Conservation (phyloP, 2,797 vertebrate species). For the Falco peregrinus region DNA sequence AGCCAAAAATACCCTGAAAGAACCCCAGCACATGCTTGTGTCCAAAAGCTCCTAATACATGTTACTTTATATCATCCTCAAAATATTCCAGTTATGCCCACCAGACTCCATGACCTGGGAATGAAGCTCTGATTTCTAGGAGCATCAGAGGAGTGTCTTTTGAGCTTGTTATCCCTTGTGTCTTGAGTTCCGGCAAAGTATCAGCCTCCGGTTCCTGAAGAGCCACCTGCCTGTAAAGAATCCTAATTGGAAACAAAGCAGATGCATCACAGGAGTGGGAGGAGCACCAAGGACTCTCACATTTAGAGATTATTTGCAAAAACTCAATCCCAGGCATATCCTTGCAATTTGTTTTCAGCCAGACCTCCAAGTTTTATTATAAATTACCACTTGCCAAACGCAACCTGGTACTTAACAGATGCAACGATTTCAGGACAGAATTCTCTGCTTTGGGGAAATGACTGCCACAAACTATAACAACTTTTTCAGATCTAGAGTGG, state of each 20-base stretch:
- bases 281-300: background rate
- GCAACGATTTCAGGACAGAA: slow-evolving; percentile 1
- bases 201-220: background rate
- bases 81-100: background rate
- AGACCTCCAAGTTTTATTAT: background rate
- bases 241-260: background rate
- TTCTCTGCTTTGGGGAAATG: background rate
- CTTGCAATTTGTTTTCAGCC: background rate
- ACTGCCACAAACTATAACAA: slow-evolving; percentile 36
- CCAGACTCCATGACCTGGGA: background rate
- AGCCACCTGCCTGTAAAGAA: background rate
- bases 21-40: too few relatives aligned
- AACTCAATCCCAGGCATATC: background rate
- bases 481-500: slow-evolving; percentile 58
- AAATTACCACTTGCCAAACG: background rate
- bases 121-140: background rate
- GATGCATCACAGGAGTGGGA: background rate
- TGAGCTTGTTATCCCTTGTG: background rate
- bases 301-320: background rate
- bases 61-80: background rate
- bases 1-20: background rate
- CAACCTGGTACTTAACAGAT: background rate
- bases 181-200: background rate
- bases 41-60: background rate
- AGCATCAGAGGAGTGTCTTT: background rate